Evolutionary conservation across 2,888 invertebrate species (phyloP).

Genomic region (Rhimphoctona megacephalus): DNA sequence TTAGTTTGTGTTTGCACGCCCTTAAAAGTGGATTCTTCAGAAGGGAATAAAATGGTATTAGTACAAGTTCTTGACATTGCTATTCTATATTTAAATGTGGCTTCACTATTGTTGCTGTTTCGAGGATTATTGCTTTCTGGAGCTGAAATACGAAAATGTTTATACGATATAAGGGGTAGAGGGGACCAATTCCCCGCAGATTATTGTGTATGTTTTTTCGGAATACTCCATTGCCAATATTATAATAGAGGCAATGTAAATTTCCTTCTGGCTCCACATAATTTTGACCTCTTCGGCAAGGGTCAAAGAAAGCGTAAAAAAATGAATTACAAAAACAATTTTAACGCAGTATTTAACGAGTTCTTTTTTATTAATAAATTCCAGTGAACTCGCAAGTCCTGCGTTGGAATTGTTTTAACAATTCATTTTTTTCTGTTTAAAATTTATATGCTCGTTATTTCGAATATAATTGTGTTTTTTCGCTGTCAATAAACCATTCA

Average conservation of each 20-base stretch:
- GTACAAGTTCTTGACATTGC: not conserved
- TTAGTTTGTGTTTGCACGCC: not conserved
- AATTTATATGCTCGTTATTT: no score
- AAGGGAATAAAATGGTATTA: not conserved
- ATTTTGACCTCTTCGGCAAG: not conserved
- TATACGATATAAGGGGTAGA: not conserved
- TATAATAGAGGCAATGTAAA: not conserved
- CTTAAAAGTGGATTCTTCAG: not conserved
- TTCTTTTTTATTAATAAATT: no score
- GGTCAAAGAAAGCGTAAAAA: no score
- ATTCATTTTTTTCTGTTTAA: no score
- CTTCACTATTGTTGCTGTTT: not conserved
- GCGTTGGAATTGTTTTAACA: no score
- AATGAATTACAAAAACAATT: no score
- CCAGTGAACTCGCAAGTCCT: no score
- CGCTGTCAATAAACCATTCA: no score
- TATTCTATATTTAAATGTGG: not conserved
- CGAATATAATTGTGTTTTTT: no score
- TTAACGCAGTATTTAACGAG: no score
- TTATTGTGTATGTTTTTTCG: not conserved
- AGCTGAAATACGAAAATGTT: not conserved
- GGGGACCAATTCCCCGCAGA: not conserved
- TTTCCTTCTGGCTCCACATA: not conserved
- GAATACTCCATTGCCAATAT: not conserved
- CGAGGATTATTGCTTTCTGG: not conserved